These are phyloP conservation scores for Acestrorhynchus altus DNA, from an alignment of 2,797 vertebrate species.

Conservation along the genomic window DNA sequence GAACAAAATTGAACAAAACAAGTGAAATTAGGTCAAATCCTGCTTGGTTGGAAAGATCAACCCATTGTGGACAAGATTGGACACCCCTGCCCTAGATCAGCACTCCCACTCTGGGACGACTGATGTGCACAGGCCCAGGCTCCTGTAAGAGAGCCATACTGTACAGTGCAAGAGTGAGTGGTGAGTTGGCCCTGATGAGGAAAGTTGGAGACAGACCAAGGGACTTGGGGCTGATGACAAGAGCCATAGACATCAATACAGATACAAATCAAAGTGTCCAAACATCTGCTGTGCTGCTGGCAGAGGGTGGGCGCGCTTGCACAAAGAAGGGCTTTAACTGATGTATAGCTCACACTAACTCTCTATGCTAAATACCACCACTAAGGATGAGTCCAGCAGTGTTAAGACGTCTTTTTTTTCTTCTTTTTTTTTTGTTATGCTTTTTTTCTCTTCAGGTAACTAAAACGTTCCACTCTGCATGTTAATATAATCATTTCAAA, in stretches of 20 bases:
- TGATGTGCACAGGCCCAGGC: constrained; percentile 25
- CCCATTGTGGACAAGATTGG: neutral
- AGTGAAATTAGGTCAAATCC: too few relatives aligned
- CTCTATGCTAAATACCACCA: constrained; percentile 62
- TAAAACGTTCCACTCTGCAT: constrained; percentile 76
- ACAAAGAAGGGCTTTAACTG: constrained; percentile 57
- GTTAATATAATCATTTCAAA: constrained; percentile 71
- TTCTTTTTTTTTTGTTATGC: constrained; percentile 10
- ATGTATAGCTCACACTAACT: constrained; percentile 57
- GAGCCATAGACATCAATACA: constrained; percentile 80
- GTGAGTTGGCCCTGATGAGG: constrained; percentile 61
- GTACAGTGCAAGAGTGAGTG: constrained; percentile 61
- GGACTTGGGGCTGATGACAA: constrained; percentile 85
- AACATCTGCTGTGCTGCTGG: constrained; percentile 73
- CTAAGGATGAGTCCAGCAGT: constrained; percentile 57
- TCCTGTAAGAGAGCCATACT: constrained; percentile 41
- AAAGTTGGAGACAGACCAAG: constrained; percentile 81
- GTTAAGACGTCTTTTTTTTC: constrained; percentile 46
- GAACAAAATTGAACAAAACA: too few relatives aligned
- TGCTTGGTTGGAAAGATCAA: too few relatives aligned
- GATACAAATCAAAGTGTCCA: constrained; percentile 68
- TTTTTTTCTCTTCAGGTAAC: constrained; percentile 67
- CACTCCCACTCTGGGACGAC: neutral
- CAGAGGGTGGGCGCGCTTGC: constrained; percentile 41
- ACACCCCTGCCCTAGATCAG: neutral